These are phyloP conservation scores for Ichneumoninae sp. DNA, from an alignment of 2,888 invertebrate genomes.

Conservation along the genomic window DNA sequence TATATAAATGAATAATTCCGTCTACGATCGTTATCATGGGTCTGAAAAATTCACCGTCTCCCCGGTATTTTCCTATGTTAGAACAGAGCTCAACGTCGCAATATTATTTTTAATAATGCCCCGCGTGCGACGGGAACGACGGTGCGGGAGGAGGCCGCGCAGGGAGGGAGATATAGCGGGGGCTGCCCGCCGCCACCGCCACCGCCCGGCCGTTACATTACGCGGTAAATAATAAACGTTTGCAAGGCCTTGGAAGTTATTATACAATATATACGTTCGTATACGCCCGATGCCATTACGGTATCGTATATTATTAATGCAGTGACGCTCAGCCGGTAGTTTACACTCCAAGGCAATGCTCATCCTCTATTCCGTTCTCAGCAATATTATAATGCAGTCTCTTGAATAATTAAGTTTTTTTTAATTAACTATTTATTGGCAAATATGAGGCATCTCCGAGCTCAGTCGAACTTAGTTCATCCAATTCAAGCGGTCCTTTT, in stretches of 20 bases:
- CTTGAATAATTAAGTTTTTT: not conserved
- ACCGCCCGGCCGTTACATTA: slow-evolving; percentile 83
- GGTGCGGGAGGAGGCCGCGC: slow-evolving; percentile 64
- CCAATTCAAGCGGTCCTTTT: not conserved
- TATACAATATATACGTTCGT: slow-evolving; percentile 83
- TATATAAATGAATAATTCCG: slow-evolving; percentile 40
- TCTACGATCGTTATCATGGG: slow-evolving; percentile 64
- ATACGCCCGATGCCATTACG: slow-evolving; percentile 84
- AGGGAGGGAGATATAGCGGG: slow-evolving; percentile 74
- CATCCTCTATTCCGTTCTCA: slow-evolving; percentile 58
- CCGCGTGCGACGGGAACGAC: slow-evolving; percentile 67
- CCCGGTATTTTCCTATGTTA: slow-evolving; percentile 62
- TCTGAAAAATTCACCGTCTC: slow-evolving; percentile 64
- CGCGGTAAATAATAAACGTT: slow-evolving; percentile 85
- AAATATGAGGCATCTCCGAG: not conserved
- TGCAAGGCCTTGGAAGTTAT: slow-evolving; percentile 84
- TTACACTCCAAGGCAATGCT: slow-evolving; percentile 64
- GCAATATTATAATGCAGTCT: slow-evolving; percentile 9
- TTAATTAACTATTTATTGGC: not conserved
- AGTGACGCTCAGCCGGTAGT: slow-evolving; percentile 82
- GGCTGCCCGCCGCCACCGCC: slow-evolving; percentile 71
- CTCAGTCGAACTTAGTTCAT: not conserved
- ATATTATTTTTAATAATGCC: slow-evolving; percentile 83
- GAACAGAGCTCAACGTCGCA: slow-evolving; percentile 76
- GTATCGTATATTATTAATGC: slow-evolving; percentile 84